Conservation (phyloP, 2,113 vertebrate genomes). For the Thunnus maccoyii region DNA sequence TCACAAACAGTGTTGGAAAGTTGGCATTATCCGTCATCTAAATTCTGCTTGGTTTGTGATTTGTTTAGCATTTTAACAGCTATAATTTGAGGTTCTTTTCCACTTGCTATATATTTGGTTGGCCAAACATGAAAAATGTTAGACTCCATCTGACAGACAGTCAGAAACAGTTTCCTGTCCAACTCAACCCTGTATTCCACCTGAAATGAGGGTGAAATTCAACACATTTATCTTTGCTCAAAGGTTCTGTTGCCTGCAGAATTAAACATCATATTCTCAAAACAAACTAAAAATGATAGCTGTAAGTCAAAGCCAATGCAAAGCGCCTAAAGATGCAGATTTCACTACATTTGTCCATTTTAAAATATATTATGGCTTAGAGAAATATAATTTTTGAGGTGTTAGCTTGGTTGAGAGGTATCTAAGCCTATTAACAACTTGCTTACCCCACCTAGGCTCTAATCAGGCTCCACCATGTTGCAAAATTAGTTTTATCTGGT, state of each 20-base stretch:
- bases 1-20: slow-evolving; percentile 42
- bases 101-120: background rate
- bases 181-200: background rate
- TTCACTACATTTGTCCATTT: background rate
- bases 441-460: too few relatives aligned
- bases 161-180: slow-evolving; percentile 22
- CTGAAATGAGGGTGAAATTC: background rate
- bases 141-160: background rate
- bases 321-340: background rate
- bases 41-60: slow-evolving; percentile 51
- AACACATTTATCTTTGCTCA: background rate
- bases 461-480: background rate
- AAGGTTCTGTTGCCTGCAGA: background rate
- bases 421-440: slow-evolving; percentile 2
- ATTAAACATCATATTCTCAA: background rate
- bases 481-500: slow-evolving; percentile 36
- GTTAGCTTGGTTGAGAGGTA: background rate
- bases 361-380: background rate
- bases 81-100: slow-evolving; percentile 13
- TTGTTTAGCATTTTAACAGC: slow-evolving; percentile 49
- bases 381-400: background rate
- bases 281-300: background rate
- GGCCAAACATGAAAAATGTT: slow-evolving; percentile 7
- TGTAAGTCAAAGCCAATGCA: background rate
- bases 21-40: slow-evolving; percentile 18